These are phyloP conservation scores for Larimichthys crocea DNA, from an alignment of 2,113 vertebrate genomes.

Conservation along the genomic window DNA sequence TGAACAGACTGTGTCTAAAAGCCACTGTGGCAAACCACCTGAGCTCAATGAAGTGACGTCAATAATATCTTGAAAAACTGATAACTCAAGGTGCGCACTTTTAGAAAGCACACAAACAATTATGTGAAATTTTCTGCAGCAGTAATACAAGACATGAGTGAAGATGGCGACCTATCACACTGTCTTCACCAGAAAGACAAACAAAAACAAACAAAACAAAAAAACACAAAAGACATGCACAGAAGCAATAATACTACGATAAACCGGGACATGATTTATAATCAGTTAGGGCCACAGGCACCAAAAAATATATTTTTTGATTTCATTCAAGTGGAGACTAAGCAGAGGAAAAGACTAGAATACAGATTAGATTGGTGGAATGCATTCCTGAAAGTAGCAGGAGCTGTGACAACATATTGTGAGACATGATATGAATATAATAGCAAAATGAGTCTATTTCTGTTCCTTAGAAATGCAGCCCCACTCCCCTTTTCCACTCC, in stretches of 20 bases:
- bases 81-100: slow-evolving; percentile 23
- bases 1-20: slow-evolving; percentile 35
- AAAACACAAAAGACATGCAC: background rate
- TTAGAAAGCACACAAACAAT: background rate
- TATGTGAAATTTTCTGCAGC: background rate
- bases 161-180: slow-evolving; percentile 4
- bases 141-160: slow-evolving; percentile 11
- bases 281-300: slow-evolving; percentile 3
- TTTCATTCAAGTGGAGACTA: background rate
- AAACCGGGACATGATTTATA: background rate
- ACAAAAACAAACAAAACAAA: too few relatives aligned
- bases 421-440: slow-evolving; percentile 55
- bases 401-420: slow-evolving; percentile 45
- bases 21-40: slow-evolving; percentile 36
- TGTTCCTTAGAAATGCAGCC: slow-evolving; percentile 16
- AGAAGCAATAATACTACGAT: background rate
- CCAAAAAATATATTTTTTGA: slow-evolving; percentile 5
- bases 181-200: background rate
- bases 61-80: slow-evolving; percentile 23
- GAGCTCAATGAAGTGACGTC: slow-evolving; percentile 24
- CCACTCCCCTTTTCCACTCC: background rate
- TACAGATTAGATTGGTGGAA: slow-evolving; percentile 23
- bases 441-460: slow-evolving; percentile 58
- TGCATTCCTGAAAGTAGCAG: slow-evolving; percentile 29
- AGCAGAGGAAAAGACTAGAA: slow-evolving; percentile 2